Evolutionary conservation across 2,888 invertebrate species (phyloP), one percentile per base, ranked within the genome.

Genomic region (Drosophila rubida): DNA sequence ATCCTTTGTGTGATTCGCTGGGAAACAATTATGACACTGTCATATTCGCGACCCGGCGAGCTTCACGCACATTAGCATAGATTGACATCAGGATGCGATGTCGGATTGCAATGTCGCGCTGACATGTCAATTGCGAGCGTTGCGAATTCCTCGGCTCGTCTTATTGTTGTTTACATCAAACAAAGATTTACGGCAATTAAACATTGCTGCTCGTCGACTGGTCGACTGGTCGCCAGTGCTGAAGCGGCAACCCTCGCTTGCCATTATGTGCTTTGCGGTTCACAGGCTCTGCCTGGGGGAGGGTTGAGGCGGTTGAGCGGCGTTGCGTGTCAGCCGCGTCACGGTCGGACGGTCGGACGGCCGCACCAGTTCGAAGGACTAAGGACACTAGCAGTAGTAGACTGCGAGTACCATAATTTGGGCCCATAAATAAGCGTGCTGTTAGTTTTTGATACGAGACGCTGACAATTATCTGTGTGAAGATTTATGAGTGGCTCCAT

Each of bases 111-210:
- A 45, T 30, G 42, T 58, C 53, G 61, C 73, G 67, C 61, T 87
- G 81, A 86, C 79, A 79, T 87, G 75, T 83, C 87, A 86, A 86
- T 86, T 78, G 84, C 41, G 65, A 80, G 75, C 80, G 72, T 86
- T 70, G 77, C 78, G 65, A 88, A 86, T 86, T 51, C 62, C 39
- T 69, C 44, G 44, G 63, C 53, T 57, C 57, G 27, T 32, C 76
- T 68, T 71, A 76, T 80, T 80, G 83, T 87, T 90, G 83, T 90
- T 90, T 90, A 88, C 80, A 89, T 88, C 87, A 89, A 90, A 90
- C 90, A 90, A 84, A 90, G 88, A 90, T 91, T 92, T 90, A 91
- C 91, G 91, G 91, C 91, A 91, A 92, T 91, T 91, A 91, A 91
- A 85, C 90, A 89, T 84, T 82, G 37, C 59, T 35, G 68, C 55